phyloP scores from a whole-genome alignment of 2,888 invertebrate species.

The Caradrina clavipalpis region DNA sequence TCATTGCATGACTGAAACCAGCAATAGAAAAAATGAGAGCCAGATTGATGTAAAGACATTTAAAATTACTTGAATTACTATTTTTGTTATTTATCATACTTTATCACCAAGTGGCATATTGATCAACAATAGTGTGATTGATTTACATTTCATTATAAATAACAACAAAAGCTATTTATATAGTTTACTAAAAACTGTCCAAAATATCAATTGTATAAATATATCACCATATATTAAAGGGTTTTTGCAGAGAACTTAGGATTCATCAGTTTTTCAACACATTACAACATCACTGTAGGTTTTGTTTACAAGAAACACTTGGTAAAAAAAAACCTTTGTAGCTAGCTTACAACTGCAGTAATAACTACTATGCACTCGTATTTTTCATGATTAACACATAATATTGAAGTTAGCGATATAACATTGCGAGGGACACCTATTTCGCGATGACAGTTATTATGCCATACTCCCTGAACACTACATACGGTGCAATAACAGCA shows the following conservation, averaged over 20 bases:
- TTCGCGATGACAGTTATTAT: slow-evolving; percentile 81
- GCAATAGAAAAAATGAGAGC: background rate
- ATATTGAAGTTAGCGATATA: slow-evolving; percentile 14
- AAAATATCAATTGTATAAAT: background rate
- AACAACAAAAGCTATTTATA: slow-evolving; percentile 9
- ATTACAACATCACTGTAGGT: slow-evolving; percentile 53
- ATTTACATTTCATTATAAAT: background rate
- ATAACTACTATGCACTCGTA: slow-evolving; percentile 18
- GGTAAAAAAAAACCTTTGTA: slow-evolving; percentile 45
- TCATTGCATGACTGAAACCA: background rate
- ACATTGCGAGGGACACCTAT: slow-evolving; percentile 53
- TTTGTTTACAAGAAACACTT: slow-evolving; percentile 63
- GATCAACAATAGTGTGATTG: slow-evolving; percentile 25
- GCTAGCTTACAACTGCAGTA: slow-evolving; percentile 23
- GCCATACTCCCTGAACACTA: slow-evolving; percentile 82
- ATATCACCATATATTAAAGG: background rate
- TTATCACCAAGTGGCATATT: slow-evolving; percentile 13
- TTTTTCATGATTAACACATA: slow-evolving; percentile 24
- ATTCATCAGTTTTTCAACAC: slow-evolving; percentile 38
- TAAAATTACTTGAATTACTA: background rate
- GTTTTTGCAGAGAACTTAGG: slow-evolving; percentile 8
- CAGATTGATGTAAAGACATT: background rate
- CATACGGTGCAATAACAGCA: slow-evolving; percentile 81
- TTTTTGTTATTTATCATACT: slow-evolving; percentile 1
- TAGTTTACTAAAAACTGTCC: background rate